Evolutionary conservation across 2,113 vertebrate species (phyloP), one percentile per base, ranked within the genome.

Genomic region (Hystrix cristata): DNA sequence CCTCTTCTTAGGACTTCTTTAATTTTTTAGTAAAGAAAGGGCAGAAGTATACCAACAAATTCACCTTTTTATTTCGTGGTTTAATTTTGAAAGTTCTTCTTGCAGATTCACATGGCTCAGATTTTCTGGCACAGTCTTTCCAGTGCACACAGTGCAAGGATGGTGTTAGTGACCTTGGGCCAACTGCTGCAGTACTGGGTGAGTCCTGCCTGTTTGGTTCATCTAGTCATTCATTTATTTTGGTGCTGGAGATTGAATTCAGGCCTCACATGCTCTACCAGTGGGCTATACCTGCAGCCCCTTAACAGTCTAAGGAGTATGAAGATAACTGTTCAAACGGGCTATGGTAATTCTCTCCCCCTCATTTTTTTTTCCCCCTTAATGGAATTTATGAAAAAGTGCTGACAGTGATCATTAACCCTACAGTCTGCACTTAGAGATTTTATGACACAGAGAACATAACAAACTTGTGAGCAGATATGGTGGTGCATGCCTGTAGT

Each of bases 91-190:
- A 84, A 59, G 84, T 27, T 84, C 2, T 81, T 81, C 46, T 87
- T 96, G 57, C 87, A 97, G 96, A 94, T 48, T 95, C 92, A 34
- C 74, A 3, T 60, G 84, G 69, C 19, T 87, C 96, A 59, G 65
- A 76, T 84, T 95, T 96, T 38, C 94, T 96, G 94, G 51, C 31
- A 13, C 95, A 93, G 23, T 96, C 96, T 87, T 29, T 85, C 2
- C 90, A 21, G 85, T 80, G 76, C 62, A 87, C 53, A 0, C 84
- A 74, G 74, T 48, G 29, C 91, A 95, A 55, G 69, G 38, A 7
- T 65, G 51, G 16, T 57, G 72, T 53, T 1, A 4, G 71, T 86
- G 79, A 92, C 80, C 18, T 51, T 16, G 57, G 16, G 21, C 90
- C 95, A 29, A 1, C 60, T 19, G 23, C 90, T n/a, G 3, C 34